A percentile compares a stretch with the other conserved stretches of the same genome.
Conservation (phyloP, 2,113 vertebrate genomes). For the Elephas maximus region DNA sequence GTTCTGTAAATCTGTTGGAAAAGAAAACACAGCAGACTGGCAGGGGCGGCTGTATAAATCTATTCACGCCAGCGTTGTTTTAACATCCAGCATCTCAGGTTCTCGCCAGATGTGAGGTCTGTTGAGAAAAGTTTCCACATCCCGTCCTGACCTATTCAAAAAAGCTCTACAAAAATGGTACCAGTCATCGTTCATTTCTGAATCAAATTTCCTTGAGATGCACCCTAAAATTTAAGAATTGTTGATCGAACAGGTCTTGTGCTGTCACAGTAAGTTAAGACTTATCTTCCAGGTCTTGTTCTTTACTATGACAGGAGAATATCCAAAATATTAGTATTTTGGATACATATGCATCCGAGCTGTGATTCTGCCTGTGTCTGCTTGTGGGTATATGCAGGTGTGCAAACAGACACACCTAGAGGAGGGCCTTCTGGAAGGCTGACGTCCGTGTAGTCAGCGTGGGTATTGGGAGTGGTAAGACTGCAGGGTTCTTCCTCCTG, state of each 20-base stretch:
- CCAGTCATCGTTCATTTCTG: conserved; percentile 40
- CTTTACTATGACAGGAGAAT: not conserved
- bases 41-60: not conserved
- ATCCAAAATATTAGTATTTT: not conserved
- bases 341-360: not conserved
- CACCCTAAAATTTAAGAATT: not conserved
- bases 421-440: not conserved
- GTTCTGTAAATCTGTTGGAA: not conserved
- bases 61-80: not conserved
- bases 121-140: not conserved
- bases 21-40: not conserved
- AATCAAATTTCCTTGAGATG: conserved; percentile 38
- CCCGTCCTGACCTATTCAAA: not conserved
- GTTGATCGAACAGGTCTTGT: not conserved
- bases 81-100: not conserved
- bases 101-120: not conserved
- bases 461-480: not conserved
- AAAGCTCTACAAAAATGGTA: not conserved
- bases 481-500: too few relatives aligned
- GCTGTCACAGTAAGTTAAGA: not conserved
- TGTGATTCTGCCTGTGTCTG: not conserved
- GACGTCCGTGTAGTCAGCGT: not conserved
- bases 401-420: too few relatives aligned
- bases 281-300: not conserved
- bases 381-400: too few relatives aligned